A percentile compares a stretch with the other conserved stretches of the same genome.
These are phyloP conservation scores for Montifringilla adamsi DNA, from an alignment of 2,113 vertebrate species.

Conservation along the genomic window DNA sequence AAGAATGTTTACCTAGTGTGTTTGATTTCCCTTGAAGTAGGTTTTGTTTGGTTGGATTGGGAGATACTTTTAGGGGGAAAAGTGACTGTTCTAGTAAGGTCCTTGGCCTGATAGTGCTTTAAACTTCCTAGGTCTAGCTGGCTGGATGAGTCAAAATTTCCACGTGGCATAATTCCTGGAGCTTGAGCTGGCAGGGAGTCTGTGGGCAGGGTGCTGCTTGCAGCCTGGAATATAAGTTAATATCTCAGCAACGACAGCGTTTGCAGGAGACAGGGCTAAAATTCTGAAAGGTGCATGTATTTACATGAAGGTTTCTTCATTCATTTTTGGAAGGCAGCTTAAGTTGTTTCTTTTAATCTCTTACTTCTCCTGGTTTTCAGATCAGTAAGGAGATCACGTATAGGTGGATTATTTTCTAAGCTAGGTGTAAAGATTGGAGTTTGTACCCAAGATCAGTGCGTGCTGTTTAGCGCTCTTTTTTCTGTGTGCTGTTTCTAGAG, in stretches of 20 bases:
- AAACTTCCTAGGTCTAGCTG: neutral
- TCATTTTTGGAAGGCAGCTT: neutral
- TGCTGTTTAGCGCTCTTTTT: neutral
- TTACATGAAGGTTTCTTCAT: neutral
- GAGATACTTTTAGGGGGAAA: neutral
- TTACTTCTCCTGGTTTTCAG: neutral
- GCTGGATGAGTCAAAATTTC: neutral
- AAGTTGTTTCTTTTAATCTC: neutral
- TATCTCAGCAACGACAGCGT: neutral
- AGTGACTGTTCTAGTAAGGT: neutral
- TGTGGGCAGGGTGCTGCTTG: neutral
- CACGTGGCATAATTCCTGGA: neutral
- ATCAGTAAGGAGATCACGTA: fast-evolving
- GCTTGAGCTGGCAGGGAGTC: neutral
- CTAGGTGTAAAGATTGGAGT: neutral
- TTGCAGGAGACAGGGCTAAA: neutral
- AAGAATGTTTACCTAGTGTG: neutral
- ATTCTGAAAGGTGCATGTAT: neutral
- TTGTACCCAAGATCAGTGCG: neutral
- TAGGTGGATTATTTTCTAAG: neutral
- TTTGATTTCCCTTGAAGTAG: neutral
- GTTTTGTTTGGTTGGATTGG: neutral
- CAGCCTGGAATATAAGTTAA: neutral
- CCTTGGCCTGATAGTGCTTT: neutral
- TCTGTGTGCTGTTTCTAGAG: neutral